Evolutionary conservation across 2,113 vertebrate species (phyloP).

Genomic region (Hucho hucho): DNA sequence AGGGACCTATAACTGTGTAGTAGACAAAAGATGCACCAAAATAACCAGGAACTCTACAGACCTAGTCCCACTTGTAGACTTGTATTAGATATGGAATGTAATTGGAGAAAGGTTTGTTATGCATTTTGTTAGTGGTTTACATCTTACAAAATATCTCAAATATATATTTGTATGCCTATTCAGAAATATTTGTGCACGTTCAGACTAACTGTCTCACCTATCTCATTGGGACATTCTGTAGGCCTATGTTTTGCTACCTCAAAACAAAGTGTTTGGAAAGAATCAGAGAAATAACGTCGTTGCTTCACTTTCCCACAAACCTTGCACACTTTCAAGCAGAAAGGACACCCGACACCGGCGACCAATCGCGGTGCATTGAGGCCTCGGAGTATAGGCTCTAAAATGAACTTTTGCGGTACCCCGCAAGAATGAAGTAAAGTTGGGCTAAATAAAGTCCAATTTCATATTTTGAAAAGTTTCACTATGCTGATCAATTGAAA

Average conservation of each 20-base stretch:
- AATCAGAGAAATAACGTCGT: background rate
- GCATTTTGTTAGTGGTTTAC: too few species aligned
- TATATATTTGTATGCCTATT: too few species aligned
- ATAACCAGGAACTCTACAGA: too few species aligned
- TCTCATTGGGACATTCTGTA: background rate
- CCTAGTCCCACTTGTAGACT: too few species aligned
- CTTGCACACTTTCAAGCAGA: background rate
- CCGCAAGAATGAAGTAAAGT: background rate
- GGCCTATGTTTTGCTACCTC: background rate
- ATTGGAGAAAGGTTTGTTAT: too few species aligned
- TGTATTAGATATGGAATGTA: too few species aligned
- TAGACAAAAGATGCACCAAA: too few species aligned
- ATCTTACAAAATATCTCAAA: too few species aligned
- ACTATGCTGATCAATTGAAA: background rate
- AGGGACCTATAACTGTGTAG: too few species aligned
- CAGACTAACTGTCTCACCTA: too few species aligned
- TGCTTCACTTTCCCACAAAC: background rate
- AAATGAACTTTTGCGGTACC: background rate
- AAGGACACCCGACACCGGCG: slow-evolving; percentile 42
- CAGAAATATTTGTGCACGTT: too few species aligned
- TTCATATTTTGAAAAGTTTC: too few species aligned
- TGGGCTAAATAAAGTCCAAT: background rate
- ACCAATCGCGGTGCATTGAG: slow-evolving; percentile 25
- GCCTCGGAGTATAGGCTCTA: slow-evolving; percentile 25
- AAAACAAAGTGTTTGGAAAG: background rate